Evolutionary conservation across 2,113 vertebrate genomes (phyloP), one percentile per base, ranked within the genome.

Genomic region (Nasalis larvatus): DNA sequence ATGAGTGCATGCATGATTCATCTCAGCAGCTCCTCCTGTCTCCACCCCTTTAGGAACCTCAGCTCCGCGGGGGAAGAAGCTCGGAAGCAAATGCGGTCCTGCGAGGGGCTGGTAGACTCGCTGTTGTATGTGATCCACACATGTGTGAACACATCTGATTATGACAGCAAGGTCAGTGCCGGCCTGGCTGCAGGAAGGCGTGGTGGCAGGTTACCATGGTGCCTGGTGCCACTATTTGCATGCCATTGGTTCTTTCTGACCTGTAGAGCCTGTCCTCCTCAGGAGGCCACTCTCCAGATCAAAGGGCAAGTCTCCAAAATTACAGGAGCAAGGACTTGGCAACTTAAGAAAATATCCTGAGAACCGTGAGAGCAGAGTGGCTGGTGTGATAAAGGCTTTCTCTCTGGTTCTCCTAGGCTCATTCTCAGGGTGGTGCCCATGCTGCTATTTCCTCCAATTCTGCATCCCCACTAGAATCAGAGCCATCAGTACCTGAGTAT

Each of bases 11-110:
- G 49, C 63, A 58, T 45, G 49, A 42, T 69, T 76, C 40, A 23
- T 74, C 88, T 93, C 86, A 74, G 54, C 89, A 52, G 23, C 84
- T 88, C 54, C 69, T 63, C 4, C 27, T 93, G 1, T 94, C 60
- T 89, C 96, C 32, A 35, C 83, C 56, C 93, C 66, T 21, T 16
- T 54, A 99, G 99, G 98, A 99, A 99, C 97, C 99, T 99, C 91
- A 99, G 99, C 98, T 99, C 99, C 0, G 99, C 99, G 0, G 99
- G 99, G 0, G 99, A 99, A 92, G 99, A 99, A 94, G 99, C 99
- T 0, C 99, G 99, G 83, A 99, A 99, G 98, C 99, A 99, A 97
- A 99, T 99, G 99, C 99, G 99, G 54, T 98, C 98, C 68, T 99
- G 99, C 3, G 99, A 99, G 21, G 99, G 99, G 2, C 98, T 99